Evolutionary conservation across 2,113 vertebrate genomes (phyloP), one percentile per base, ranked within the genome.

Genomic region (Uropsilus gracilis): DNA sequence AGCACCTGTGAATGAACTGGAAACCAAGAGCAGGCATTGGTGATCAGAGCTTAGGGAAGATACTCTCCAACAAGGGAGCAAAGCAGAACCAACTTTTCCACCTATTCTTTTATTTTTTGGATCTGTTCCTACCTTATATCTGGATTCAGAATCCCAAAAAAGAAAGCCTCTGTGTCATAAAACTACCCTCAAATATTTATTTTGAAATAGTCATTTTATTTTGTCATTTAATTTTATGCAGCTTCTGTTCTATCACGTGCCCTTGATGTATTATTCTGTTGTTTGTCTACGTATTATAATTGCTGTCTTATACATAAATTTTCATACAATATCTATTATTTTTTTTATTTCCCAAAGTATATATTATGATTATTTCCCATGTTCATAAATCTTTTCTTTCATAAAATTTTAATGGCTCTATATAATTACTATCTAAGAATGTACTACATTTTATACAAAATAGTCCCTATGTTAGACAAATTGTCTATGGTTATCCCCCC

Each of bases 351-450:
- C 3, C 12, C 59, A 61, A 64, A 80, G 68, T 64, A 90, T 75
- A 82, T 75, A 32, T 59, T 91, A 50, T 55, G n/a, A 57, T 90
- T 1, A 72, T 73, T 91, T 90, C 5, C 3, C 20, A 83, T 37
- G 24, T 11, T 53, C 94, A 89, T 72, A 64, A 90, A 48, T 73
- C 66, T 61, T 78, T 59, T 71, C 6, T 86, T 86, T 76, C 39
- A 64, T 71, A 96, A 84, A 92, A 87, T 39, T 91, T 91, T 86
- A 87, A 48, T 78, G 8, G 0, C 22, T 94, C 0, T 32, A 76
- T 24, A 80, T 76, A 61, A 80, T 83, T 93, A 8, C 69, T 91
- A 91, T 73, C 12, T 73, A 30, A 89, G 44, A 63, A 34, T 92
- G 1, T 0, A 78, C 32, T 3, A 6, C 77, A 71, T 83, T 91